A percentile compares a stretch with the other conserved stretches of the same genome.
These are phyloP conservation scores for Ochropleura plecta DNA, from an alignment of 2,888 invertebrate genomes.

Conservation along the genomic window DNA sequence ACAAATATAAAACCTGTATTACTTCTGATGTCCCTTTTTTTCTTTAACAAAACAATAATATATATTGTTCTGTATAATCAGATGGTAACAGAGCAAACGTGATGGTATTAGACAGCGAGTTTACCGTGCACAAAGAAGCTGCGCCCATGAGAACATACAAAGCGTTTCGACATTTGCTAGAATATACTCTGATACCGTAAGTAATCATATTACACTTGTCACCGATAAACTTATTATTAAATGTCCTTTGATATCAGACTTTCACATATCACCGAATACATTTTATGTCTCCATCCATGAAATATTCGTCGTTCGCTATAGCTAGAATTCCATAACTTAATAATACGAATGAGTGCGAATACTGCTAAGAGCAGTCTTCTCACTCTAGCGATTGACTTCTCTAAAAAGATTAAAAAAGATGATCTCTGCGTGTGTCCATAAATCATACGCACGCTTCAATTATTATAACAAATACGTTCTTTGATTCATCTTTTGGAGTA, in stretches of 20 bases:
- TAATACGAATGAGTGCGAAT: background rate
- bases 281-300: background rate
- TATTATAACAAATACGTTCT: background rate
- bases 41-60: background rate
- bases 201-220: constrained; percentile 53
- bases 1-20: background rate
- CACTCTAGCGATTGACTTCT: background rate
- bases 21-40: background rate
- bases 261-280: background rate
- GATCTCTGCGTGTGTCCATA: background rate
- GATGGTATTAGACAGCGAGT: constrained; percentile 80
- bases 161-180: constrained; percentile 78
- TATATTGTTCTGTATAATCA: constrained; percentile 48
- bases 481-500: background rate
- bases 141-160: constrained; percentile 74
- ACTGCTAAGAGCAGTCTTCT: background rate
- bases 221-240: background rate
- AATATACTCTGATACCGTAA: constrained; percentile 78
- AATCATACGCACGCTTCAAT: background rate
- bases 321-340: background rate
- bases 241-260: background rate
- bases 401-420: background rate
- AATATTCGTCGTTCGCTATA: background rate
- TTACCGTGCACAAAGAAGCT: constrained; percentile 70
- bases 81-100: constrained; percentile 78